phyloP scores from a whole-genome alignment of 2,797 vertebrate genomes.

The Glyptemys insculpta region DNA sequence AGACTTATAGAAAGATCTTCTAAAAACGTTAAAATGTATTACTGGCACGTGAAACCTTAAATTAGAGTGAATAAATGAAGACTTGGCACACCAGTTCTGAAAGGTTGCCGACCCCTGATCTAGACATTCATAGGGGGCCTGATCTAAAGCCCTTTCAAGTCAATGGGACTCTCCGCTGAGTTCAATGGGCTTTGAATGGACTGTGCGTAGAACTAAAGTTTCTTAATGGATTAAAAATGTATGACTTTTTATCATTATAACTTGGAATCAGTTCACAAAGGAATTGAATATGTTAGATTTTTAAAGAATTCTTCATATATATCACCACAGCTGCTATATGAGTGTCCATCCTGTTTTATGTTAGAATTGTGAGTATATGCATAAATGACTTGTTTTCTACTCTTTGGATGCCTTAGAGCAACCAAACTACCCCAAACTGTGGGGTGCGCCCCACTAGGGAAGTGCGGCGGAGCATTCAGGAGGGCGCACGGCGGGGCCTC shows the following conservation, averaged over 20 bases:
- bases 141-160: neutral
- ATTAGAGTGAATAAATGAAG: too few relatives aligned
- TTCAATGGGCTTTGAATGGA: neutral
- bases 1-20: too few relatives aligned
- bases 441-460: too few relatives aligned
- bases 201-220: neutral
- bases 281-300: neutral
- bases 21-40: too few relatives aligned
- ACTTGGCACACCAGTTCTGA: too few relatives aligned
- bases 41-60: too few relatives aligned
- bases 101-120: neutral
- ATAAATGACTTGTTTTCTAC: neutral
- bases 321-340: too few relatives aligned
- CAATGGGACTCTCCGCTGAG: neutral
- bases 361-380: neutral
- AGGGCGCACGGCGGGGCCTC: too few relatives aligned
- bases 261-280: constrained; percentile 8
- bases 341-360: too few relatives aligned
- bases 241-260: neutral
- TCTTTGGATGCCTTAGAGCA: neutral
- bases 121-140: neutral
- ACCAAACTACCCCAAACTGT: too few relatives aligned
- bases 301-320: neutral
- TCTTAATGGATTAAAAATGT: neutral
- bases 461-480: too few relatives aligned